Evolutionary conservation across 2,113 vertebrate genomes (phyloP).

Genomic region (Cyrtonyx montezumae): DNA sequence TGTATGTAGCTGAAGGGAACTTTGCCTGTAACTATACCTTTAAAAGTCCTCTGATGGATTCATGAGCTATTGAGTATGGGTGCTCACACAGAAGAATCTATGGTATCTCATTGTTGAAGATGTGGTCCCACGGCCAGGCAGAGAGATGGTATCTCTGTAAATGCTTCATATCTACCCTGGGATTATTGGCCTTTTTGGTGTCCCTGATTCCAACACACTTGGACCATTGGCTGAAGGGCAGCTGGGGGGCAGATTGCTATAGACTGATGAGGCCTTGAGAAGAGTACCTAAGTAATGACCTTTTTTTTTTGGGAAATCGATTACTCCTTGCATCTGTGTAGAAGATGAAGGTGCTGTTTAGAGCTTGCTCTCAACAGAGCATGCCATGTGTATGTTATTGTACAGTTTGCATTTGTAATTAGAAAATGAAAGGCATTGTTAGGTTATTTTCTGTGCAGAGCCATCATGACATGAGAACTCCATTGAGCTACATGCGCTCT

Average conservation of each 20-base stretch:
- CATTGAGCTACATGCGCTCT: background rate
- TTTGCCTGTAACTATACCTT: background rate
- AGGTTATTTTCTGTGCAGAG: background rate
- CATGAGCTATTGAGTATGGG: background rate
- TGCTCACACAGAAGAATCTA: background rate
- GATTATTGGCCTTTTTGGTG: background rate
- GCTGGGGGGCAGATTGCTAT: background rate
- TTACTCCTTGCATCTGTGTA: background rate
- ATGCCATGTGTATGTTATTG: background rate
- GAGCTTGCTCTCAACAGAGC: background rate
- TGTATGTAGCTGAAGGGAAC: background rate
- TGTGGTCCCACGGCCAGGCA: rapidly evolving
- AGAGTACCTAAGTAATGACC: background rate
- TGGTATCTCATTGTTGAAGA: background rate
- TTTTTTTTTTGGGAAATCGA: background rate
- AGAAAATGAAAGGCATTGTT: background rate
- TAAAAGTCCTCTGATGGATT: background rate
- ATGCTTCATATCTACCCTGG: rapidly evolving
- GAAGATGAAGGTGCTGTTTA: background rate
- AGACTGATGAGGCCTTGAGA: background rate
- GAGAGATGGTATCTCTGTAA: background rate
- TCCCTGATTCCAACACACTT: background rate
- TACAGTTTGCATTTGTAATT: background rate
- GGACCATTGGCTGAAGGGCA: background rate
- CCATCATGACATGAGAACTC: background rate